Evolutionary conservation across 2,888 invertebrate species (phyloP).

Genomic region (Acanthococcus lagerstroemiae): DNA sequence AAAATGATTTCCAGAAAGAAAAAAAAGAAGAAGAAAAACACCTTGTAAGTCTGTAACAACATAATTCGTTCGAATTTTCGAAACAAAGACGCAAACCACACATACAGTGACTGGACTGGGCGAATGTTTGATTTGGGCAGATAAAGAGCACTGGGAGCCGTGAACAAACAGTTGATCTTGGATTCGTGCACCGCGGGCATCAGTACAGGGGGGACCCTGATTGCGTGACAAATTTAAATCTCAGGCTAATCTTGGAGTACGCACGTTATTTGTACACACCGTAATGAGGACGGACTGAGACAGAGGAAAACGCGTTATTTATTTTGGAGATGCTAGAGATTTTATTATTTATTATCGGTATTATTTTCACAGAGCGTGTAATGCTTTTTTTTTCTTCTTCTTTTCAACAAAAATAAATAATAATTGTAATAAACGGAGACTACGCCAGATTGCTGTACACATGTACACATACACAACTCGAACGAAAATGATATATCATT

Average conservation of each 20-base stretch:
- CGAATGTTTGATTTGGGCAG: neutral
- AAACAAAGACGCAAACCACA: too few species aligned
- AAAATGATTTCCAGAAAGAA: too few species aligned
- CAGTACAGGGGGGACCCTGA: neutral
- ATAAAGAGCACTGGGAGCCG: neutral
- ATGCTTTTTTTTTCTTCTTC: neutral
- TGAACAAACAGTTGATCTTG: too few species aligned
- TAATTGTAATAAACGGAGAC: neutral
- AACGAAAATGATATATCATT: constrained; percentile 20
- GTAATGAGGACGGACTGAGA: neutral
- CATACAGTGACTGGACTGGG: too few species aligned
- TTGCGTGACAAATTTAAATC: constrained; percentile 8
- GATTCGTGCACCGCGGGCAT: neutral
- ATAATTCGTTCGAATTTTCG: too few species aligned
- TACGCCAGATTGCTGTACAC: neutral
- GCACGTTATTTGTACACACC: neutral
- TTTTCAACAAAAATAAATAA: neutral
- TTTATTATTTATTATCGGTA: neutral
- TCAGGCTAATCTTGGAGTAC: neutral
- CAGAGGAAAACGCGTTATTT: neutral
- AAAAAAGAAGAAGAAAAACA: too few species aligned
- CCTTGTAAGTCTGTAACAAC: too few species aligned
- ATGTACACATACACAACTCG: neutral
- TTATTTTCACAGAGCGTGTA: neutral
- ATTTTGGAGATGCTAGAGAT: neutral